Evolutionary conservation across 2,113 vertebrate genomes (phyloP).

Genomic region (Mus spicilegus): DNA sequence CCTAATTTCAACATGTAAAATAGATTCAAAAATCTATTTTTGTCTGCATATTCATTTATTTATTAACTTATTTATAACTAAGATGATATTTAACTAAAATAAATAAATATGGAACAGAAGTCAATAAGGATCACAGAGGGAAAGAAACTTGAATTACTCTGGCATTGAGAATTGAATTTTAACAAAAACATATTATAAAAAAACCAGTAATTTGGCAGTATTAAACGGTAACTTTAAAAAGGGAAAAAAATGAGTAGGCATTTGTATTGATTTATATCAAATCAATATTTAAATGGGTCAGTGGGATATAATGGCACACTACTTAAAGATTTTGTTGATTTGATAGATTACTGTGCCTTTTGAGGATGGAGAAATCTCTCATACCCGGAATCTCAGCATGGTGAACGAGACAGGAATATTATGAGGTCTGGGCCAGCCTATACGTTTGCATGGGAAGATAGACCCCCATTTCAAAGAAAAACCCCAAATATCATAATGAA

Average conservation of each 20-base stretch:
- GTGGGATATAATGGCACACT: not conserved
- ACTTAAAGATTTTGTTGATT: not conserved
- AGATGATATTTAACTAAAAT: constrained; percentile 30
- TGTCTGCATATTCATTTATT: not conserved
- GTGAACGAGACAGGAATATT: not conserved
- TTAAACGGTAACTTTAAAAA: not conserved
- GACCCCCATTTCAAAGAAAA: not conserved
- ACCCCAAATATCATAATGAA: not conserved
- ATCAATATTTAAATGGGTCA: not conserved
- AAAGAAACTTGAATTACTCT: constrained; percentile 30
- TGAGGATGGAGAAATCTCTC: not conserved
- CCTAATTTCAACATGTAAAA: not conserved
- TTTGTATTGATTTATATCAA: not conserved
- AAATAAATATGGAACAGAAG: not conserved
- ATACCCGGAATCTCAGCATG: not conserved
- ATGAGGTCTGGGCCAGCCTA: not conserved
- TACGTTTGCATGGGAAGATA: not conserved
- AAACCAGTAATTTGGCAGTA: not conserved
- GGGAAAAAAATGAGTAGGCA: not conserved
- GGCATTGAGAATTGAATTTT: not conserved
- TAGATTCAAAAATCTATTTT: not conserved
- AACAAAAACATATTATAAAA: not conserved
- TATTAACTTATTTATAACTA: not conserved
- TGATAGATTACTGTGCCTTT: not conserved
- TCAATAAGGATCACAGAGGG: not conserved